Evolutionary conservation across 2,888 invertebrate genomes (phyloP), one percentile per base, ranked within the genome.

Genomic region (Rhogogaster chlorosoma): DNA sequence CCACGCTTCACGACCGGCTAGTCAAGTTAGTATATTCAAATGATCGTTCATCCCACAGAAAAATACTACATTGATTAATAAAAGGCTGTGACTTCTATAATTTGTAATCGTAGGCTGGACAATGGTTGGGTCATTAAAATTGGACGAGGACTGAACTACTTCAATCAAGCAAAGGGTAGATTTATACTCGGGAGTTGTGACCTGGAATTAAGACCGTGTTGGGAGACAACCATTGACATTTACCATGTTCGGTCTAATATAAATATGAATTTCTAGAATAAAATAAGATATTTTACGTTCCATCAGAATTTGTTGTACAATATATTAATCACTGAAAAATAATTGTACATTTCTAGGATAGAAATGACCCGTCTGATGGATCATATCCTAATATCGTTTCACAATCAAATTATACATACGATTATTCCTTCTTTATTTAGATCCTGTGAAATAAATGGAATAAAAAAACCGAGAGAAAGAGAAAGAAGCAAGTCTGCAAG

Each of bases 61-160:
- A 1, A 49, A 49, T 49, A n/a, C 18, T n/a, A 18, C 6, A n/a
- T n/a, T 18, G 2, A 49, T 49, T n/a, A n/a, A 49, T 49, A 15
- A 18, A 18, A 49, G 49, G 49, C 18, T 49, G 49, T 49, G 18
- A 26, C 2, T 87, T 86, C 12, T 83, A 64, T 80, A 42, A 78
- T 82, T 10, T 29, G 22, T 71, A 9, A 71, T 71, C 38, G 32
- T 94, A 98, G 98, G 86, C 94, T 99, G 87, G 97, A 97, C 94
- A 98, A 97, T 88, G 99, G 98, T 0, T 99, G 98, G 97, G 96
- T 98, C 36, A 96, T 99, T 84, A 98, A 99, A 95, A 98, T 98
- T 87, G 99, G 99, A 7, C 94, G 99, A 90, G 98, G 99, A 0
- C 93, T 99, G 86, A 98, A 99, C 92, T 97, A 97, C 90, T 99